phyloP scores from a whole-genome alignment of 2,797 vertebrate species.

The Gobionotothen gibberifrons region DNA sequence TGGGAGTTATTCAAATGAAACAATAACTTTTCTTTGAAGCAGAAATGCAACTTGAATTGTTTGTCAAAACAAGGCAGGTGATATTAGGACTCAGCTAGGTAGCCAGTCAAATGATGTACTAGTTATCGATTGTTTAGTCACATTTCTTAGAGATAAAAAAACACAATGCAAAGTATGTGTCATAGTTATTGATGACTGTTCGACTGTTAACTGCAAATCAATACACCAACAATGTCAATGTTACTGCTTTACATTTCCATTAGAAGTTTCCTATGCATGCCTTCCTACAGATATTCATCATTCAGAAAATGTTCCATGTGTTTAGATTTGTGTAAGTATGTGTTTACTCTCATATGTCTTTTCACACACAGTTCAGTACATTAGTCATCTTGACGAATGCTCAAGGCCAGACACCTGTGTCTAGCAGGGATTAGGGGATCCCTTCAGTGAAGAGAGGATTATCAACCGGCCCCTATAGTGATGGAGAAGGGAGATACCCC shows the following conservation, averaged over 20 bases:
- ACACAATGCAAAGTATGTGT: background rate
- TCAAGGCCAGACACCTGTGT: slow-evolving; percentile 51
- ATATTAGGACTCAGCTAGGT: background rate
- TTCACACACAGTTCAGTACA: slow-evolving; percentile 29
- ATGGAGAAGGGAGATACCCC: slow-evolving; percentile 72
- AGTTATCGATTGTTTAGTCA: slow-evolving; percentile 2
- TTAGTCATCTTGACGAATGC: slow-evolving; percentile 60
- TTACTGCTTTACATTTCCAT: slow-evolving; percentile 27
- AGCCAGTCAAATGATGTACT: background rate
- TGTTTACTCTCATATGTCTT: slow-evolving; percentile 35
- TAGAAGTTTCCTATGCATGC: slow-evolving; percentile 10
- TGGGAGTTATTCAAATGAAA: slow-evolving; percentile 28
- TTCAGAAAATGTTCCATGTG: background rate
- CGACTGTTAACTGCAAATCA: too few species aligned
- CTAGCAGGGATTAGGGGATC: slow-evolving; percentile 62
- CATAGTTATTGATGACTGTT: background rate
- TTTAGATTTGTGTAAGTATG: slow-evolving; percentile 23
- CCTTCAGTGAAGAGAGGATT: slow-evolving; percentile 60
- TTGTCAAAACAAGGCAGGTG: slow-evolving; percentile 1
- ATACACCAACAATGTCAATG: slow-evolving; percentile 11
- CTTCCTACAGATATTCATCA: slow-evolving; percentile 45
- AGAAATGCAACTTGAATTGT: slow-evolving; percentile 18
- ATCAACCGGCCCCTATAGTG: slow-evolving; percentile 65
- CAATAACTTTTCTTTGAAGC: slow-evolving; percentile 11
- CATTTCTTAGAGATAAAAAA: slow-evolving; percentile 1